These are phyloP conservation scores for Netelia fuscicornis DNA, from an alignment of 2,888 invertebrate species.

Conservation along the genomic window DNA sequence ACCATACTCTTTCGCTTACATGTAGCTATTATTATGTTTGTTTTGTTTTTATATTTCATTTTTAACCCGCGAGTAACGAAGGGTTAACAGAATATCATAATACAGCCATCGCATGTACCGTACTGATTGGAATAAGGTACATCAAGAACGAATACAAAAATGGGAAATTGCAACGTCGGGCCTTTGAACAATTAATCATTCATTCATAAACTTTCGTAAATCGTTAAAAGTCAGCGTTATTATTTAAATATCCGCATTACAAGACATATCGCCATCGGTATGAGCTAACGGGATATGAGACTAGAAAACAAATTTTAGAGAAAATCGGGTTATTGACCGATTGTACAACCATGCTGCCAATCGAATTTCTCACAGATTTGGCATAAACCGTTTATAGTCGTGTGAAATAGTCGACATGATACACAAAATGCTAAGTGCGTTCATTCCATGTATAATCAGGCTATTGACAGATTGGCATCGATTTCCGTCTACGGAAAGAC, in stretches of 20 bases:
- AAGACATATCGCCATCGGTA: constrained; percentile 38
- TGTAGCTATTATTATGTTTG: constrained; percentile 3
- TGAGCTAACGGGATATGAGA: constrained; percentile 35
- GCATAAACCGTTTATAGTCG: neutral
- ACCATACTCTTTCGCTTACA: constrained; percentile 24
- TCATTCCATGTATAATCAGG: constrained; percentile 24
- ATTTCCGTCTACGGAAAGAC: constrained; percentile 1
- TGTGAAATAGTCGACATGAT: constrained; percentile 17
- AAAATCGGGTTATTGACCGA: constrained; percentile 29
- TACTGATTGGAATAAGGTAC: neutral
- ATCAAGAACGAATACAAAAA: neutral
- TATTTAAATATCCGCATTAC: constrained; percentile 17
- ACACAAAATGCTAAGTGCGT: constrained; percentile 4
- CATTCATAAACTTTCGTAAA: neutral
- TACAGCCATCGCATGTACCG: too few species aligned
- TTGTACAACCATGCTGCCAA: constrained; percentile 35
- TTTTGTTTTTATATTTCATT: constrained; percentile 17
- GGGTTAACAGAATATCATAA: neutral
- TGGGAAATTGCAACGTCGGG: constrained; percentile 2
- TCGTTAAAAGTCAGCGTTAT: constrained; percentile 22
- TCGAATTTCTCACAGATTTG: constrained; percentile 25
- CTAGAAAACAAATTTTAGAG: constrained; percentile 10
- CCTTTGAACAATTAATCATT: constrained; percentile 18
- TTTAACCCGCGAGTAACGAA: neutral
- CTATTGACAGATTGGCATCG: constrained; percentile 31